Evolutionary conservation across 1,140 invertebrate species (phyloP).

Genomic region (Laodelphax striatellus): DNA sequence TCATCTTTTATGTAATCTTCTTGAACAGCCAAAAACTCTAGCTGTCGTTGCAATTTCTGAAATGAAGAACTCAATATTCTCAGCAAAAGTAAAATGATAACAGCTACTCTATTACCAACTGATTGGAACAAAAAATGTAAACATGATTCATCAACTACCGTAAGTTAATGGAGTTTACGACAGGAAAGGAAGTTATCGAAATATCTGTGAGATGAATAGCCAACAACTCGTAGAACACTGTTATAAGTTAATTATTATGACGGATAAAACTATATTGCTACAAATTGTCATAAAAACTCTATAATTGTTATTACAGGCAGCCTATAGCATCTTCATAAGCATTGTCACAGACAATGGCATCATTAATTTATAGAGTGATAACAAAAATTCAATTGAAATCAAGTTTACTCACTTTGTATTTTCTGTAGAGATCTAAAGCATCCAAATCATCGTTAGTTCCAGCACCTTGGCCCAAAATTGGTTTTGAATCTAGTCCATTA

Average conservation of each 20-base stretch:
- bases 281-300: no score
- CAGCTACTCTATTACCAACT: no score
- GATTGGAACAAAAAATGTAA: no score
- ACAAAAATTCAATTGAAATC: background rate
- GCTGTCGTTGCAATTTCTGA: constrained; percentile 85
- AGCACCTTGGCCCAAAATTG: constrained; percentile 36
- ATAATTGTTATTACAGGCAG: no score
- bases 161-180: no score
- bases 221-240: no score
- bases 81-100: no score
- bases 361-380: background rate
- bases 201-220: no score
- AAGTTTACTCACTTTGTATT: constrained; percentile 63
- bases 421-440: constrained; percentile 85
- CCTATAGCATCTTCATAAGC: background rate
- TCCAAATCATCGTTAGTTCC: constrained; percentile 62
- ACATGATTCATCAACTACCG: no score
- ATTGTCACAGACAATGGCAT: background rate
- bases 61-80: constrained; percentile 21
- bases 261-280: no score
- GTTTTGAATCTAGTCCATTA: constrained; percentile 43
- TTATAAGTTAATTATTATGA: no score
- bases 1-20: constrained; percentile 99
- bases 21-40: constrained; percentile 95
- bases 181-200: no score